Evolutionary conservation across 2,888 invertebrate species (phyloP), one percentile per base, ranked within the genome.

Genomic region (Nomada ferruginata): DNA sequence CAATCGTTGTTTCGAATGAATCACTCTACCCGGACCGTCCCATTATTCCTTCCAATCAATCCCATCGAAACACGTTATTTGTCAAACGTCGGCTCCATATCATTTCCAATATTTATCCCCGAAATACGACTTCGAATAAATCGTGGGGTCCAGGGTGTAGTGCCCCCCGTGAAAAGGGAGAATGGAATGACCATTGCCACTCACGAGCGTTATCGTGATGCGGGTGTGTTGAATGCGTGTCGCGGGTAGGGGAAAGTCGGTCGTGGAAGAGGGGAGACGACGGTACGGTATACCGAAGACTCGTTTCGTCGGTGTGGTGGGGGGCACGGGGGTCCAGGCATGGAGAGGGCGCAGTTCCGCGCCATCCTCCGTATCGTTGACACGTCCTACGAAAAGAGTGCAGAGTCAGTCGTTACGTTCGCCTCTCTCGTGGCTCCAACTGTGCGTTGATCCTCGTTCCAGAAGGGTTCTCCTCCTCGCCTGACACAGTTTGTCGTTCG

Each of bases 281-380:
- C 77, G 76, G 76, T 68, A 83, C 69, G 86, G 85, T 85, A 87
- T 77, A 85, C 81, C 81, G 86, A 86, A 87, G 88, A 89, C 88
- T 88, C 85, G 89, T 89, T 88, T 86, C 77, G 83, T 65, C 52
- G 81, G 76, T 57, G 83, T 82, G 89, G 87, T 85, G 91, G 92
- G 91, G 90, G 86, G 76, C 71, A 83, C 83, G 84, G 87, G 87
- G 90, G 86, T 89, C 89, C 85, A 86, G 86, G 87, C 89, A 89
- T 90, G 92, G 91, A 87, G 89, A 90, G 90, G 91, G 91, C 91
- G 92, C 93, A 93, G 93, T 93, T 90, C 86, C 91, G 91, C 92
- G 90, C 91, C 86, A 92, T 91, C 92, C 91, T 92, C 89, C 91
- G 92, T 88, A 89, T 88, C 86, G 92, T 86, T 83, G 87, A 87